Base-by-base conservation (phyloP, 1,140 invertebrate genomes). In the Tenebrio molitor region DNA sequence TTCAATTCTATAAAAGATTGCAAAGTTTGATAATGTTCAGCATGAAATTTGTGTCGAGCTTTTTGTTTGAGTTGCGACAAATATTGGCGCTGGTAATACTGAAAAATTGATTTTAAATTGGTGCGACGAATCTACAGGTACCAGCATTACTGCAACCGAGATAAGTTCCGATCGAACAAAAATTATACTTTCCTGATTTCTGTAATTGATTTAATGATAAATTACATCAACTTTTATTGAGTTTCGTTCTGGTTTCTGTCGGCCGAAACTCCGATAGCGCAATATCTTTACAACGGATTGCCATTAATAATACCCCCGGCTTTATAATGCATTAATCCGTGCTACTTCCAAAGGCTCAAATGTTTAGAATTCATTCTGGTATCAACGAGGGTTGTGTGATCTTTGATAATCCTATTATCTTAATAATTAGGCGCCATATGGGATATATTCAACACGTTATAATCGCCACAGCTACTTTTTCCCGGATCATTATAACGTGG, bases 81-180 rank as follows among this genome's bases (percentile, higher is more conserved):
- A 58, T 58, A 58, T 58, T 58, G 21, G 50, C 50, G 50, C 21
- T 29, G 50, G n/a, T 58, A 58, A 58, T 58, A 29, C 50, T 58
- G 50, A 58, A 58, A 58, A 58, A 58, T 58, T 58, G 50, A 58
- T 58, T 58, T 58, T 58, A 58, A 58, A 58, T 58, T 58, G 50
- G 23, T 29, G 23, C 10, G 4, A n/a, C 6, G 36, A 29, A 58
- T 21, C 50, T 58, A 58, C 50, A 58, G 50, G 50, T 58, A 58
- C 50, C 50, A 58, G 50, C 50, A 58, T 58, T 58, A 39, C n/a
- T 39, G n/a, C 12, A 58, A 12, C 23, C 21, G 29, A 58, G 50
- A 58, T 58, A 29, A 29, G 50, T 58, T 58, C n/a, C 50, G 8
- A 19, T 29, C 19, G 50, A 58, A 58, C 50, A 29, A 58, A 58